These are phyloP conservation scores for Polia nebulosa DNA, from an alignment of 2,888 invertebrate genomes.

Conservation along the genomic window DNA sequence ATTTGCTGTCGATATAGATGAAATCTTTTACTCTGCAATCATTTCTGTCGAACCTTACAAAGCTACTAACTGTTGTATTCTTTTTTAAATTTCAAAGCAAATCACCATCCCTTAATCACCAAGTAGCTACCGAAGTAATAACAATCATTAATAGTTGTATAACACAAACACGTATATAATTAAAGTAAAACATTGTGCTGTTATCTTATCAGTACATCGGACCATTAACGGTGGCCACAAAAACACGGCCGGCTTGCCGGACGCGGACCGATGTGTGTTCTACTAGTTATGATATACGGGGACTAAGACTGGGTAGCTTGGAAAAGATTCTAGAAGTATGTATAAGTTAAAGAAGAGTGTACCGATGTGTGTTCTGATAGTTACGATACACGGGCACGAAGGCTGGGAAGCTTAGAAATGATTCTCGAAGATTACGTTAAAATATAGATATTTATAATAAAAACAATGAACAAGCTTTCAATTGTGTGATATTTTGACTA, in stretches of 20 bases:
- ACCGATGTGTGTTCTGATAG: too few species aligned
- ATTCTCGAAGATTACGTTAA: too few species aligned
- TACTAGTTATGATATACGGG: conserved; percentile 74
- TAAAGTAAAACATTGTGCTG: conserved; percentile 88
- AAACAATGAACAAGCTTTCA: too few species aligned
- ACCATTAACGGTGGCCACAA: conserved; percentile 86
- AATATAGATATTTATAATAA: too few species aligned
- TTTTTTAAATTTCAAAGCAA: conserved; percentile 30
- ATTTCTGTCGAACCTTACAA: background rate
- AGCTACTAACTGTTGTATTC: background rate
- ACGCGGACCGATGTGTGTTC: conserved; percentile 78
- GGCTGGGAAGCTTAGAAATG: too few species aligned
- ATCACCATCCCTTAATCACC: conserved; percentile 59
- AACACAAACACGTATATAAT: conserved; percentile 84
- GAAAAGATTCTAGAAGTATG: background rate
- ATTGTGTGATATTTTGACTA: too few species aligned
- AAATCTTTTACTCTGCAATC: background rate
- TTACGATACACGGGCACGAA: background rate
- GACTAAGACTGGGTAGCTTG: conserved; percentile 33
- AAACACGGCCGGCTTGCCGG: conserved; percentile 80
- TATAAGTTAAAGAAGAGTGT: too few species aligned
- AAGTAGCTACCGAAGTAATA: conserved; percentile 71
- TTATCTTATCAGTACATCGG: conserved; percentile 87
- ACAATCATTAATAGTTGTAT: conserved; percentile 76
- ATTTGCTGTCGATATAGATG: too few species aligned